Conservation (phyloP, 2,888 invertebrate species). For the Lithophane ornitopus region DNA sequence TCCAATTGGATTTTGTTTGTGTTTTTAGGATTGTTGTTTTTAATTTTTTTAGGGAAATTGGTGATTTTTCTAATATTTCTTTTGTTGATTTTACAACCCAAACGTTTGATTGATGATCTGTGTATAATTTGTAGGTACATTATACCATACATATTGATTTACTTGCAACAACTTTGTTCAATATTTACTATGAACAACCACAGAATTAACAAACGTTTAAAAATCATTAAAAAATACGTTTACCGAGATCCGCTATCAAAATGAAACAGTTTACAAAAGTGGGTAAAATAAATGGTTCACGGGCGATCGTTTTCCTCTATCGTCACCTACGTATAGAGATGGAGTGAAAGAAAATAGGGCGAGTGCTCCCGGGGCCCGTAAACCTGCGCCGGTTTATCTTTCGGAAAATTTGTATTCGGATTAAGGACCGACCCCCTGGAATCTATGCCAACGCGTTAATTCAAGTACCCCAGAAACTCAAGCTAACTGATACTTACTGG, state of each 20-base stretch:
- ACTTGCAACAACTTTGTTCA: background rate
- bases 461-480: slow-evolving; percentile 71
- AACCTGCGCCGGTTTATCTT: slow-evolving; percentile 80
- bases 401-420: slow-evolving; percentile 83
- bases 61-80: background rate
- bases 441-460: slow-evolving; percentile 77
- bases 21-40: slow-evolving; percentile 32
- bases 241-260: slow-evolving; percentile 19
- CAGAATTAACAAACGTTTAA: background rate
- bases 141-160: background rate
- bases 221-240: slow-evolving; percentile 11
- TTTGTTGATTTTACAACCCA: background rate
- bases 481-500: slow-evolving; percentile 53
- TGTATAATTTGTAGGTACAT: background rate
- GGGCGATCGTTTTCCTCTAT: slow-evolving; percentile 54
- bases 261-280: slow-evolving; percentile 53
- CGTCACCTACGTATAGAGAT: slow-evolving; percentile 60
- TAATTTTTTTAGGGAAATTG: background rate
- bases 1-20: slow-evolving; percentile 27
- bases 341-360: slow-evolving; percentile 63
- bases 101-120: background rate
- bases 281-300: slow-evolving; percentile 61
- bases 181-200: background rate
- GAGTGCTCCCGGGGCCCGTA: slow-evolving; percentile 74
- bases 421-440: slow-evolving; percentile 73